Conservation (phyloP, 2,797 vertebrate genomes). For the Echiichthys vipera region DNA sequence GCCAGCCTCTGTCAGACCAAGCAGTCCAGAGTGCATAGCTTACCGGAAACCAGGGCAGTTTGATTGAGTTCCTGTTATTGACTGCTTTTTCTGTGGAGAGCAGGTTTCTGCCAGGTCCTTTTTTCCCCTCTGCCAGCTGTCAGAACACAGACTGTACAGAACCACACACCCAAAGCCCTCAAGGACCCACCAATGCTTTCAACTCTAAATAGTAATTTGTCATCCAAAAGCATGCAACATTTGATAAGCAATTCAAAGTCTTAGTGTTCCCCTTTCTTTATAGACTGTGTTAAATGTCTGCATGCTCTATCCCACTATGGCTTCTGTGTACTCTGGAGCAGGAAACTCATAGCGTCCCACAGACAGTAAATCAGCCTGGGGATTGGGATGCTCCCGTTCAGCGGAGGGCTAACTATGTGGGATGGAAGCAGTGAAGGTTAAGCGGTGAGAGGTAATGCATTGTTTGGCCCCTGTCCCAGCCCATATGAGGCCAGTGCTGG, state of each 20-base stretch:
- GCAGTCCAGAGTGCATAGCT: conserved; percentile 80
- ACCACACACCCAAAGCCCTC: conserved; percentile 59
- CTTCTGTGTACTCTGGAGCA: conserved; percentile 57
- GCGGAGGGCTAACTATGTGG: conserved; percentile 64
- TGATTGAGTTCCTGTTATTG: conserved; percentile 96
- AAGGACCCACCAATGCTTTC: conserved; percentile 51
- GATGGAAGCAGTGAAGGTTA: conserved; percentile 71
- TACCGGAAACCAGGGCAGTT: conserved; percentile 91
- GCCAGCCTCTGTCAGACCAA: conserved; percentile 78
- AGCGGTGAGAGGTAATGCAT: conserved; percentile 76
- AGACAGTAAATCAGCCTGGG: conserved; percentile 71
- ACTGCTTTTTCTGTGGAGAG: conserved; percentile 84
- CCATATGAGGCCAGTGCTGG: conserved; percentile 65
- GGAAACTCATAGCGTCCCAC: conserved; percentile 52
- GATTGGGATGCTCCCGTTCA: conserved; percentile 69
- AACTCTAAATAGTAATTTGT: conserved; percentile 74
- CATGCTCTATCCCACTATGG: conserved; percentile 29
- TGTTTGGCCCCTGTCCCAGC: conserved; percentile 75
- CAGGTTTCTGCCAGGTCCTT: conserved; percentile 82
- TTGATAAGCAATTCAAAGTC: conserved; percentile 66
- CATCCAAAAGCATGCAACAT: conserved; percentile 60
- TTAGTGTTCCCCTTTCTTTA: conserved; percentile 39
- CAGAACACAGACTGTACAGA: conserved; percentile 76
- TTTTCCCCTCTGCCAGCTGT: conserved; percentile 78
- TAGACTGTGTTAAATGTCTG: conserved; percentile 33